phyloP scores from a whole-genome alignment of 2,888 invertebrate genomes.

The Clepsis dumicolana region DNA sequence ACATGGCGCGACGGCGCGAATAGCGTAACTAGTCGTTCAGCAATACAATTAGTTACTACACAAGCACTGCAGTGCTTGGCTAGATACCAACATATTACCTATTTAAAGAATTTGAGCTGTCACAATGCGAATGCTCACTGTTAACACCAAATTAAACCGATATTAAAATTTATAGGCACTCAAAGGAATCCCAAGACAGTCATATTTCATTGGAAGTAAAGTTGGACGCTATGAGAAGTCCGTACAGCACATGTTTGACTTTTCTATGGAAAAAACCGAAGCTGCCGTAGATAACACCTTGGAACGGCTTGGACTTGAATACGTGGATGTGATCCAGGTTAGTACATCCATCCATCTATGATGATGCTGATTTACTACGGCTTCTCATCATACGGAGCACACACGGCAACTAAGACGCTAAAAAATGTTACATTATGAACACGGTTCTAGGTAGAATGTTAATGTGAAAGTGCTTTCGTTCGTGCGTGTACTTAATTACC shows the following conservation, averaged over 20 bases:
- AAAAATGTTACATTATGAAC: too few relatives aligned
- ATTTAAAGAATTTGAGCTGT: neutral
- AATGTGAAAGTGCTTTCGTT: too few relatives aligned
- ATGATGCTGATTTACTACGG: neutral
- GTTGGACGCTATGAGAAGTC: slow-evolving; percentile 93
- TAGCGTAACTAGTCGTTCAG: too few relatives aligned
- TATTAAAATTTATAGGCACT: slow-evolving; percentile 86
- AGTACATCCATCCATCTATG: too few relatives aligned
- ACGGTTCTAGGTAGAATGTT: too few relatives aligned
- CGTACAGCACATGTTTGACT: slow-evolving; percentile 93
- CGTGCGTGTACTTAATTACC: too few relatives aligned
- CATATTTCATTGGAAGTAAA: slow-evolving; percentile 97
- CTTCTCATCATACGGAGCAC: neutral
- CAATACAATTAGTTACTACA: too few relatives aligned
- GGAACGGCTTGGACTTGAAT: slow-evolving; percentile 89
- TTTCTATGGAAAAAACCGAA: slow-evolving; percentile 90
- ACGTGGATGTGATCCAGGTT: slow-evolving; percentile 96
- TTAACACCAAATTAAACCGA: neutral
- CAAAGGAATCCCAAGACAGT: slow-evolving; percentile 90
- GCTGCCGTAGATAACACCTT: slow-evolving; percentile 92
- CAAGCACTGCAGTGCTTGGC: too few relatives aligned
- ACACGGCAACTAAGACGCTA: too few relatives aligned
- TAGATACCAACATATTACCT: too few relatives aligned
- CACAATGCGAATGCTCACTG: neutral
- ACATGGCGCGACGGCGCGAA: too few relatives aligned